A percentile compares a stretch with the other conserved stretches of the same genome.
Evolutionary conservation across 2,797 vertebrate genomes (phyloP).

Genomic region (Parambassis ranga): DNA sequence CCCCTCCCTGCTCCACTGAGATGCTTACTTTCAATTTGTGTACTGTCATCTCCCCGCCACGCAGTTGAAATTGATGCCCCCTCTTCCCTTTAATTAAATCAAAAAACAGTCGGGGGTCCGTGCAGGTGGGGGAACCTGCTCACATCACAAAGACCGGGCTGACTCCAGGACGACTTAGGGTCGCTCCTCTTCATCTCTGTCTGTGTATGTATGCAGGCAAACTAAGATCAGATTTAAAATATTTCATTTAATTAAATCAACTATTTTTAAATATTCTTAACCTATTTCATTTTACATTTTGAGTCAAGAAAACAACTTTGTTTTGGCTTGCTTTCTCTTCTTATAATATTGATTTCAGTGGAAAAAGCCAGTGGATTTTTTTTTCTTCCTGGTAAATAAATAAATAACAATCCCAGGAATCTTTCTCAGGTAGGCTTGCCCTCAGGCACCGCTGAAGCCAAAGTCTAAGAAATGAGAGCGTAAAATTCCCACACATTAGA

Average conservation of each 20-base stretch:
- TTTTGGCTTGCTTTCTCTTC: constrained; percentile 4
- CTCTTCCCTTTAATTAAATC: constrained; percentile 84
- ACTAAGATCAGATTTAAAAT: not conserved
- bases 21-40: constrained; percentile 86
- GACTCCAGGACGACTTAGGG: constrained; percentile 27
- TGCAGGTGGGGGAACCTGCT: constrained; percentile 57
- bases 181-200: not conserved
- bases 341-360: constrained; percentile 37
- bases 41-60: constrained; percentile 81
- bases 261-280: not conserved
- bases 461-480: constrained; percentile 70
- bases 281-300: not conserved
- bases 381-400: constrained; percentile 45
- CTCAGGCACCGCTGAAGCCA: constrained; percentile 48
- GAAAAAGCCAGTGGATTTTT: constrained; percentile 28
- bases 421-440: constrained; percentile 58
- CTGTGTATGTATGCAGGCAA: not conserved
- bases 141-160: constrained; percentile 49
- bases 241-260: not conserved
- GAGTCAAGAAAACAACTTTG: not conserved
- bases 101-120: constrained; percentile 73
- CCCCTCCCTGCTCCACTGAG: constrained; percentile 69
- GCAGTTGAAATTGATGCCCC: constrained; percentile 78
- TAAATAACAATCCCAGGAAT: constrained; percentile 57
- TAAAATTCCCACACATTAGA: constrained; percentile 76